These are phyloP conservation scores for Aptenodytes forsteri DNA, from an alignment of 2,113 vertebrate species.

Conservation along the genomic window DNA sequence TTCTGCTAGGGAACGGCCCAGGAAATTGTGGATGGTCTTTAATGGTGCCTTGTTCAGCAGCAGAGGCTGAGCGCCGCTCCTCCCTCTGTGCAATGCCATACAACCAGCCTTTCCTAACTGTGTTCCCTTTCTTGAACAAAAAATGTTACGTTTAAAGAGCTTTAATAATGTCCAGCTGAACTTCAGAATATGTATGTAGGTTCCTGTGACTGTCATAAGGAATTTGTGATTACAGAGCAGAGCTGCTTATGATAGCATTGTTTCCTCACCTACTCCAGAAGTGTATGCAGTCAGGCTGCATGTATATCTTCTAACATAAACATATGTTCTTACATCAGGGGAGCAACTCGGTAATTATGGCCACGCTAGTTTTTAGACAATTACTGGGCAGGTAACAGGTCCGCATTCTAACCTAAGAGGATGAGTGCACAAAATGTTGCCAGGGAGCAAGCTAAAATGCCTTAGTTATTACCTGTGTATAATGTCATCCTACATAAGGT, in stretches of 20 bases:
- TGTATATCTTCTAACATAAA: neutral
- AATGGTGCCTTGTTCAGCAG: neutral
- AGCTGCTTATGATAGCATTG: neutral
- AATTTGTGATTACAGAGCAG: neutral
- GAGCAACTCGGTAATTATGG: fast-evolving
- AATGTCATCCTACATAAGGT: neutral
- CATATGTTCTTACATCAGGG: neutral
- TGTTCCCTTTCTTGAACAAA: too few relatives aligned
- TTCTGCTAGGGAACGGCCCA: neutral
- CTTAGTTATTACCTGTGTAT: neutral
- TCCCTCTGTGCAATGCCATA: neutral
- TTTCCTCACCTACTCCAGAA: neutral
- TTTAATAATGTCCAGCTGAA: neutral
- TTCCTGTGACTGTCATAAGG: neutral
- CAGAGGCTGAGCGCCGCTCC: neutral
- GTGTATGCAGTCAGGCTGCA: neutral
- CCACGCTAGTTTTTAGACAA: neutral
- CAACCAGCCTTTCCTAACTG: too few relatives aligned
- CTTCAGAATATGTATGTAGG: neutral
- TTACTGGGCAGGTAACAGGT: neutral
- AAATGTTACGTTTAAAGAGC: neutral
- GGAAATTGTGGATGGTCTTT: neutral
- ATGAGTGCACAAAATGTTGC: neutral
- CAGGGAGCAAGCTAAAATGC: neutral
- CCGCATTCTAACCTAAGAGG: neutral